Evolutionary conservation across 1,140 invertebrate species (phyloP).

Genomic region (Psilanteris sp.): DNA sequence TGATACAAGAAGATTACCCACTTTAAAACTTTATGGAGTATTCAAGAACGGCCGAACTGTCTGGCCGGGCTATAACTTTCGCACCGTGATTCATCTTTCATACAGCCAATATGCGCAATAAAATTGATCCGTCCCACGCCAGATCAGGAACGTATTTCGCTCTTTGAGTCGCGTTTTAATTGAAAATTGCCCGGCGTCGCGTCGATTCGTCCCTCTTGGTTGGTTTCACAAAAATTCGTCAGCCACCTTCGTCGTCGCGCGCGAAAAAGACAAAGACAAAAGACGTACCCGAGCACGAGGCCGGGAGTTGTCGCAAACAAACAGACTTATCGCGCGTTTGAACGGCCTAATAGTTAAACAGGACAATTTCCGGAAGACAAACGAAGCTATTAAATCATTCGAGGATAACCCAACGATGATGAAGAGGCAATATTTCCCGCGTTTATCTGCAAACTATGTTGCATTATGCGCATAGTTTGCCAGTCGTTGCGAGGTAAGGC

Average conservation of each 20-base stretch:
- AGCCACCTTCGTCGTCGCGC: no score
- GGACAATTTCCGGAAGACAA: conserved; percentile 10
- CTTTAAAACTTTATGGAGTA: conserved; percentile 19
- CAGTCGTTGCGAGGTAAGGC: conserved; percentile 27
- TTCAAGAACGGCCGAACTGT: background rate
- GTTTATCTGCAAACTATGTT: conserved; percentile 44
- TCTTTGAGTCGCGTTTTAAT: no score
- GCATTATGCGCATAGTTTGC: conserved; percentile 51
- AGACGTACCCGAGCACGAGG: no score
- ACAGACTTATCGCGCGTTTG: no score
- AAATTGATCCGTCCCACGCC: no score
- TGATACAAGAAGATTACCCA: conserved; percentile 15
- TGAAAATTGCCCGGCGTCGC: no score
- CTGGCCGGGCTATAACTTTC: conserved; percentile 1
- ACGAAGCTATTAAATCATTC: conserved; percentile 35
- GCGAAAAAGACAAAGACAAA: no score
- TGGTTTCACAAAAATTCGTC: no score
- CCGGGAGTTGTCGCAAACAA: no score
- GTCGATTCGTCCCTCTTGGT: no score
- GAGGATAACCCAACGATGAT: conserved; percentile 32
- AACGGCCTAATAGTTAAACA: conserved; percentile 3
- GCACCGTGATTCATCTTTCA: background rate
- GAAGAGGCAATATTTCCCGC: conserved; percentile 42
- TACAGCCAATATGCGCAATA: no score
- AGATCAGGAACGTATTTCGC: no score